A percentile compares a stretch with the other conserved stretches of the same genome.
Conservation (phyloP, 2,113 vertebrate genomes). For the Psammodynastes pulverulentus region DNA sequence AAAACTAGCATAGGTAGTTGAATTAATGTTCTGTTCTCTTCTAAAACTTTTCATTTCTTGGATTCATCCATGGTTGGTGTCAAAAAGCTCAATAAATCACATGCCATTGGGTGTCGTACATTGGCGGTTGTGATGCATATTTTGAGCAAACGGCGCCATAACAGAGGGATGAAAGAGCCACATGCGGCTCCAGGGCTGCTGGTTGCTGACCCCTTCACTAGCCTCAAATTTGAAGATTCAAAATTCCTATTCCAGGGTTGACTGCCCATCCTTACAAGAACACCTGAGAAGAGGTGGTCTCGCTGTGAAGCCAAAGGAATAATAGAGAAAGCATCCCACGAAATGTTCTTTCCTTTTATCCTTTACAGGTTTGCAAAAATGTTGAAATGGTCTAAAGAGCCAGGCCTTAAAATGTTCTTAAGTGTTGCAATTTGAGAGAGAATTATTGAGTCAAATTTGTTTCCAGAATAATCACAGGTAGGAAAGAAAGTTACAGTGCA, state of each 20-base stretch:
- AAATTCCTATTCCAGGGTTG: not conserved
- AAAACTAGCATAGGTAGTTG: too few species aligned
- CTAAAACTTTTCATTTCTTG: too few species aligned
- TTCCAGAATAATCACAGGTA: slow-evolving; percentile 6
- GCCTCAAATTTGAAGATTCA: not conserved
- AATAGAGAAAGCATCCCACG: not conserved
- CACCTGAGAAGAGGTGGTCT: not conserved
- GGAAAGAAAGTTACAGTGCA: slow-evolving; percentile 24
- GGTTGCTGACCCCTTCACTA: too few species aligned
- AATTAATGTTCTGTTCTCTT: too few species aligned
- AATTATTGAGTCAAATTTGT: not conserved
- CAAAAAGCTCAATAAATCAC: too few species aligned
- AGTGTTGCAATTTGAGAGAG: not conserved
- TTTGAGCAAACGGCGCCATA: too few species aligned
- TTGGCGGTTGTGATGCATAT: too few species aligned
- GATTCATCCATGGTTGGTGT: too few species aligned
- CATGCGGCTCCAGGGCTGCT: too few species aligned
- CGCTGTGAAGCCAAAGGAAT: not conserved
- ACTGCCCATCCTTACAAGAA: not conserved
- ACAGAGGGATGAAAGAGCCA: too few species aligned
- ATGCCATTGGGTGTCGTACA: too few species aligned
- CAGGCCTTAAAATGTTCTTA: slow-evolving; percentile 26
- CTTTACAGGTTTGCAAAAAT: slow-evolving; percentile 1
- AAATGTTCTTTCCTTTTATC: not conserved
- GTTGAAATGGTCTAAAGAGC: not conserved